Evolutionary conservation across 2,888 invertebrate genomes (phyloP).

Genomic region (Sicus ferrugineus): DNA sequence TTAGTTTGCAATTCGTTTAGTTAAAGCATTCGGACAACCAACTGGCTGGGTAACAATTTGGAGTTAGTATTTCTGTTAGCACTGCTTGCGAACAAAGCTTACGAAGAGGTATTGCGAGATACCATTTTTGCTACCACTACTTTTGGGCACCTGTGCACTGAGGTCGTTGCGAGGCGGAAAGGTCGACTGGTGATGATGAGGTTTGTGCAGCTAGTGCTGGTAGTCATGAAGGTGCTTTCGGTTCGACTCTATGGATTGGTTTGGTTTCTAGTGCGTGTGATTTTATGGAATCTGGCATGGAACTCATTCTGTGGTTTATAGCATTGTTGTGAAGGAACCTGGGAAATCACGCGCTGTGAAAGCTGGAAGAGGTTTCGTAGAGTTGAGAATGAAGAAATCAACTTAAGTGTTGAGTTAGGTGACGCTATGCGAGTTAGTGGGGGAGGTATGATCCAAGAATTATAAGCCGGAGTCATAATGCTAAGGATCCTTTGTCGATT

Average conservation of each 20-base stretch:
- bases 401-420: too few species aligned
- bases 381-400: constrained; percentile 37
- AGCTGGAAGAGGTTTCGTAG: constrained; percentile 56
- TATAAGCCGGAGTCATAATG: too few species aligned
- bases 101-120: not conserved
- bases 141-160: not conserved
- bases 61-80: not conserved
- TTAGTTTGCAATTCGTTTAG: not conserved
- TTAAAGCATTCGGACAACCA: not conserved
- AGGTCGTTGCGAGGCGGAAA: not conserved
- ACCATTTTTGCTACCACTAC: not conserved
- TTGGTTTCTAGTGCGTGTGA: constrained; percentile 5
- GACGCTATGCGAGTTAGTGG: too few species aligned
- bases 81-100: not conserved
- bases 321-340: constrained; percentile 59
- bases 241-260: not conserved
- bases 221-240: not conserved
- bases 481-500: too few species aligned
- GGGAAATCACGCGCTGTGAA: constrained; percentile 62
- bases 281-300: constrained; percentile 7
- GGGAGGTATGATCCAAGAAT: too few species aligned
- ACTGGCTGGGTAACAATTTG: too few species aligned
- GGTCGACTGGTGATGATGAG: not conserved
- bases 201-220: constrained; percentile 15
- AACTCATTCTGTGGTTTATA: constrained; percentile 28